Evolutionary conservation across 1,140 invertebrate genomes (phyloP), one percentile per base, ranked within the genome.

Genomic region (Pogonus chalceus): DNA sequence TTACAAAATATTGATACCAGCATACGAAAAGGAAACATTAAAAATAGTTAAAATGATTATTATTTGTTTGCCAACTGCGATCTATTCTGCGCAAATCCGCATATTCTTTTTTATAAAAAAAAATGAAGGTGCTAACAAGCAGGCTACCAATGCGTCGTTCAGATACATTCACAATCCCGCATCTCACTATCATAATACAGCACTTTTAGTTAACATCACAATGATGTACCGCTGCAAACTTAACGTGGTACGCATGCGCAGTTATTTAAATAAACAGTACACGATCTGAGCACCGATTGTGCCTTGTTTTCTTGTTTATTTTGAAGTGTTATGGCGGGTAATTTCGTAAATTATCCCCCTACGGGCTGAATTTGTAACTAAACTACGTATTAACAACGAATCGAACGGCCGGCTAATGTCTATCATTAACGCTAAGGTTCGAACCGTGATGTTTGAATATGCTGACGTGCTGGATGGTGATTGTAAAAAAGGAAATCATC

Each of bases 401-500:
- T 68, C 67, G 67, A 65, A 62, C 64, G 64, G 62, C 53, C 60
- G 57, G 55, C 65, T 69, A 67, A 69, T 69, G 60, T 62, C 67
- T 69, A 69, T 69, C 62, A 69, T 69, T 66, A 65, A 60, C 59
- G 58, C 60, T 64, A 65, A 64, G 60, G 61, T 65, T 66, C 65
- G 65, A 67, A 66, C 67, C 67, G 67, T 69, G 67, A 68, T 69
- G 65, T 69, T 69, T 69, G 67, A 64, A 69, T 69, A 69, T 66
- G 65, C 65, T 67, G 67, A 69, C 60, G 60, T 58, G n/a, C n/a
- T n/a, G 58, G 58, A 65, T 55, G 64, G 20, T 35, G 23, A 43
- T 35, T n/a, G 20, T n/a, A 20, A 23, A 18, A 43, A 43, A 4
- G 37, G 37, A 43, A 3, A 43, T n/a, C n/a, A n/a, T n/a, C n/a